phyloP scores from a whole-genome alignment of 1,140 invertebrate genomes.

The Penaeus indicus region DNA sequence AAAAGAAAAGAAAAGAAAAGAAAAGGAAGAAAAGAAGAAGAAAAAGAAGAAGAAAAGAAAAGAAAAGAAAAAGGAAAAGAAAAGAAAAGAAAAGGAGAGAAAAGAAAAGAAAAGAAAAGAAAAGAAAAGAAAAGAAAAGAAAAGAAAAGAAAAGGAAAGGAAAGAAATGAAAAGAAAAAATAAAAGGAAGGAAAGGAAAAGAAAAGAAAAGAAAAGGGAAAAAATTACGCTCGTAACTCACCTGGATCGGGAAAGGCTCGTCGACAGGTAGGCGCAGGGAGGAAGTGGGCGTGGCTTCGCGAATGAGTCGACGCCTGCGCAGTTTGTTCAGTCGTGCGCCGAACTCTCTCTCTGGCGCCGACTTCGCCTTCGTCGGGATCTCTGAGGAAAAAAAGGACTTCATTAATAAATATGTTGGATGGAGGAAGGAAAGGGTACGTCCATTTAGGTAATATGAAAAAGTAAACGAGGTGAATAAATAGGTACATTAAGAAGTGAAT shows the following conservation, averaged over 20 bases:
- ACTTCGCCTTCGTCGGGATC: slow-evolving; percentile 49
- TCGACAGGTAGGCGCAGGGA: slow-evolving; percentile 29
- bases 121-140: neutral
- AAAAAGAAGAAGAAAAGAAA: no score
- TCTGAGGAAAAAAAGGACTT: slow-evolving; percentile 8
- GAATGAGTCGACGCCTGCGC: slow-evolving; percentile 36
- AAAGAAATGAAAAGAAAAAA: neutral
- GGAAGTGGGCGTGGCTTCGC: slow-evolving; percentile 13
- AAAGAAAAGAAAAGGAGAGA: neutral
- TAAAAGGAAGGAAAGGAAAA: neutral
- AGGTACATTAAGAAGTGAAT: no score
- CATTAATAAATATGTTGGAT: neutral
- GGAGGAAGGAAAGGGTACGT: neutral
- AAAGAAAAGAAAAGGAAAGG: neutral
- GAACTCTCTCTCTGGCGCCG: slow-evolving; percentile 35
- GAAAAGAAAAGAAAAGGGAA: neutral
- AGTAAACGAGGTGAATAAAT: no score
- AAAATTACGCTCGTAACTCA: slow-evolving; percentile 1
- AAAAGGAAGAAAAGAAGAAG: no score
- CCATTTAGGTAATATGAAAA: no score
- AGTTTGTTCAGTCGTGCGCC: slow-evolving; percentile 45
- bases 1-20: no score
- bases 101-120: neutral
- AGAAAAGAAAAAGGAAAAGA: no score
- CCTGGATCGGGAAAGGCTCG: slow-evolving; percentile 57